Base-by-base conservation (phyloP, 2,797 vertebrate species). In the Molossus alvarezi region DNA sequence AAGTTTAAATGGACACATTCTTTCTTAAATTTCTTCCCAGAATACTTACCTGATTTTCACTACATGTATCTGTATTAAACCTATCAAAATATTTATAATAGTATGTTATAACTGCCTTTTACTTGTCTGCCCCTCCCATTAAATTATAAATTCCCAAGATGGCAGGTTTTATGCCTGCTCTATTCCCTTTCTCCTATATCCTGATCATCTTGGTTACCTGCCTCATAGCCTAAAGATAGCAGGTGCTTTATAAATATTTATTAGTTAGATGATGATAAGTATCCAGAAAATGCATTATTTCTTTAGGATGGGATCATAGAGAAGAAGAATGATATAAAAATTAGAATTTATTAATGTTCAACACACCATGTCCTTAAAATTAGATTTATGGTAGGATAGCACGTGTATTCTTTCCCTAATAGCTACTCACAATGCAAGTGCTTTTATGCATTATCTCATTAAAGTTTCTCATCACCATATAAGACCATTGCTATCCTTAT, bases 311-410 rank as follows among this genome's bases (percentile, higher is more conserved):
- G 2, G 20, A 69, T 86, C 53, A 83, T 8, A 67, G 10, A 12
- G 29, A 27, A 62, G 27, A 85, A 75, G n/a, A 9, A 72, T 62
- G 18, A 84, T 33, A 1, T 75, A 92, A 95, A 67, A 84, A 57
- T 82, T 5, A 89, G n/a, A 85, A 29, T 60, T 75, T 73, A 69
- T 88, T 79, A 60, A 55, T 77, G 91, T 67, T 83, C 53, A 79
- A 37, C 55, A 55, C 25, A 65, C 0, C 20, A 11, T 64, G 5
- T 79, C 45, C 81, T 90, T 82, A 48, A 84, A 76, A 85, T 45
- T 81, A 92, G 58, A 67, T 60, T 1, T 23, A 7, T 64, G 5
- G 82, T 58, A 20, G 1, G 4, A 1, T 72, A 21, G 10, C 23
- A 14, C 37, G 15, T 6, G 17, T 12, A 75, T 90, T 79, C n/a